Conservation (phyloP, 2,888 invertebrate species). For the Protophormia terraenovae region DNA sequence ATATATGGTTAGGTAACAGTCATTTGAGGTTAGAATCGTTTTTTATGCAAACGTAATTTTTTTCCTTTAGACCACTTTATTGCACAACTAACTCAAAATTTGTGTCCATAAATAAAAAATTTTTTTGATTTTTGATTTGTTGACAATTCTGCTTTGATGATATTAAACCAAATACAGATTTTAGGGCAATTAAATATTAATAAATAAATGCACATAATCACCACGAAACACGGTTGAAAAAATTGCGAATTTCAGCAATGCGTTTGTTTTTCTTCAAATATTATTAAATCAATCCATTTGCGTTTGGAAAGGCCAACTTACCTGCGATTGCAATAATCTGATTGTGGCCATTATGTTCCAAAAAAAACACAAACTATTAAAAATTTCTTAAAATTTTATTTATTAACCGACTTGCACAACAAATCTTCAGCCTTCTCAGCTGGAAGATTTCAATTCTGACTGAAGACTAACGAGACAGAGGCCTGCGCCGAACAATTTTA, state of each 20-base stretch:
- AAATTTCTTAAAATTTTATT: constrained; percentile 5
- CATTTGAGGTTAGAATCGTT: constrained; percentile 76
- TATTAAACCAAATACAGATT: neutral
- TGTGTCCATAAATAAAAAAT: neutral
- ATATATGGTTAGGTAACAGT: constrained; percentile 76
- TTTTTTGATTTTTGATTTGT: neutral
- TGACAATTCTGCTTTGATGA: neutral
- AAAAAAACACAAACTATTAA: constrained; percentile 48
- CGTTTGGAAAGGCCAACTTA: constrained; percentile 69
- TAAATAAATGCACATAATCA: neutral
- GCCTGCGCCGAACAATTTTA: no score
- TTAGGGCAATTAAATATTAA: neutral
- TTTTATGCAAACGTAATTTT: constrained; percentile 69
- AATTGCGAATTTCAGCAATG: neutral
- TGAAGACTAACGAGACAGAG: constrained; percentile 66
- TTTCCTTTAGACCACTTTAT: constrained; percentile 47
- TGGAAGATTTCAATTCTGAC: constrained; percentile 80
- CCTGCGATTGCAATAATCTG: constrained; percentile 78
- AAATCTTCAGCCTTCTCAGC: constrained; percentile 82
- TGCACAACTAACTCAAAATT: constrained; percentile 51
- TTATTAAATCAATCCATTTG: neutral
- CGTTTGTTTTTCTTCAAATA: no score
- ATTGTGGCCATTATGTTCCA: constrained; percentile 75
- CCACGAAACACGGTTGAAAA: neutral
- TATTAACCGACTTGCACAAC: constrained; percentile 68